Evolutionary conservation across 2,888 invertebrate species (phyloP).

Genomic region (Cheilosia vernalis): DNA sequence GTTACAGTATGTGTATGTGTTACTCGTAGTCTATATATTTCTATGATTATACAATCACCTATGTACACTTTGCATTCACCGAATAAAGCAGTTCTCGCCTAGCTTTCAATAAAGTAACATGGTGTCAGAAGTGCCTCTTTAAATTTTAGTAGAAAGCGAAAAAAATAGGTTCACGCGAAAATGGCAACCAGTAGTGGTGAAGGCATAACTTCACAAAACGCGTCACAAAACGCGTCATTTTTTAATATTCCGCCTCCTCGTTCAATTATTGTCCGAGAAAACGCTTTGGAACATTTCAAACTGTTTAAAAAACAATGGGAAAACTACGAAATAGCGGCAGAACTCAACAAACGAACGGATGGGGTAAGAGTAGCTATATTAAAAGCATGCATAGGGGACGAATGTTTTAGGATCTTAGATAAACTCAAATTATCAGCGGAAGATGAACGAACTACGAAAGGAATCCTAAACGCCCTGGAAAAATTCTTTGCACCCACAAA

Average conservation of each 20-base stretch:
- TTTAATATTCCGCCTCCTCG: not conserved
- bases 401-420: constrained; percentile 21
- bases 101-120: not conserved
- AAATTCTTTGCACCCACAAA: constrained; percentile 13
- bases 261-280: not conserved
- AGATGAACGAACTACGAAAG: constrained; percentile 9
- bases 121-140: not conserved
- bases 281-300: constrained; percentile 1
- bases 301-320: constrained; percentile 22
- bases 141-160: not conserved
- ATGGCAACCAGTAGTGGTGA: constrained; percentile 5
- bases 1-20: no score
- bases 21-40: no score
- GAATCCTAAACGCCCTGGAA: constrained; percentile 4
- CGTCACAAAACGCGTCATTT: not conserved
- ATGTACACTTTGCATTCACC: no score
- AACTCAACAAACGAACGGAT: constrained; percentile 5
- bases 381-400: constrained; percentile 15
- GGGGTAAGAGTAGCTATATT: constrained; percentile 30
- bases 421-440: constrained; percentile 20
- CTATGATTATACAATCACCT: no score
- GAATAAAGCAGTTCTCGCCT: no score
- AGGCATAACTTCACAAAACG: not conserved
- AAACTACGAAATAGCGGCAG: constrained; percentile 2
- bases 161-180: not conserved